Conservation (phyloP, 2,888 invertebrate genomes). For the Trisateles emortualis region DNA sequence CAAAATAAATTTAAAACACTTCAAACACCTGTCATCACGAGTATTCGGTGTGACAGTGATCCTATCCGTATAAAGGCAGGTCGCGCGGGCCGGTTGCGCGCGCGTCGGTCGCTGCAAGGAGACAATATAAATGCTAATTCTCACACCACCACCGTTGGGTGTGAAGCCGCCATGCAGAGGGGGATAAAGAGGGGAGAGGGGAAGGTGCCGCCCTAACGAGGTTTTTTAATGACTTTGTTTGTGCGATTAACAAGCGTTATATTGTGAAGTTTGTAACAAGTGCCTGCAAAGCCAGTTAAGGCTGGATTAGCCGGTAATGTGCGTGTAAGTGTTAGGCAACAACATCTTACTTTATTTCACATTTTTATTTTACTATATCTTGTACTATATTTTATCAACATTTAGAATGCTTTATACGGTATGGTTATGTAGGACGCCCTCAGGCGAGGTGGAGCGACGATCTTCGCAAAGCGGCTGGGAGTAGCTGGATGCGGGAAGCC, state of each 20-base stretch:
- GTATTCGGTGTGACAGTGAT: constrained; percentile 33
- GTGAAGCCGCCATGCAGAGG: background rate
- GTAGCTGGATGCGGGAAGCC: no score
- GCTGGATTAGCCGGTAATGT: background rate
- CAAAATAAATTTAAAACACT: background rate
- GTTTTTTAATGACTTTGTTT: constrained; percentile 63
- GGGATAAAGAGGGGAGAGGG: no score
- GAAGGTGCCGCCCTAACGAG: constrained; percentile 46
- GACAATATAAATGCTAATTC: constrained; percentile 69
- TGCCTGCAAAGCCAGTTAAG: constrained; percentile 1
- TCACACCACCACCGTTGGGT: constrained; percentile 12
- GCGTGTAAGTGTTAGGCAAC: background rate
- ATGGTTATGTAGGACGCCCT: no score
- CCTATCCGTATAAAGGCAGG: constrained; percentile 20
- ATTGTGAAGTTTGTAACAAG: constrained; percentile 3
- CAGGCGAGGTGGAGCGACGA: no score
- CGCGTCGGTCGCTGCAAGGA: constrained; percentile 45
- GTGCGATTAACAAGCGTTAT: constrained; percentile 49
- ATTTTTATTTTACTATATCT: no score
- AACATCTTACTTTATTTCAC: no score
- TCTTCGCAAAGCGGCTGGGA: no score
- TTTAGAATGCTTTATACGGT: no score
- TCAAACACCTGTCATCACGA: background rate
- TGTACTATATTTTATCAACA: no score
- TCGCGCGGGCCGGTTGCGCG: constrained; percentile 47